A percentile compares a stretch with the other conserved stretches of the same genome.
These are phyloP conservation scores for Ischnura elegans DNA, from an alignment of 2,888 invertebrate species.

Conservation along the genomic window DNA sequence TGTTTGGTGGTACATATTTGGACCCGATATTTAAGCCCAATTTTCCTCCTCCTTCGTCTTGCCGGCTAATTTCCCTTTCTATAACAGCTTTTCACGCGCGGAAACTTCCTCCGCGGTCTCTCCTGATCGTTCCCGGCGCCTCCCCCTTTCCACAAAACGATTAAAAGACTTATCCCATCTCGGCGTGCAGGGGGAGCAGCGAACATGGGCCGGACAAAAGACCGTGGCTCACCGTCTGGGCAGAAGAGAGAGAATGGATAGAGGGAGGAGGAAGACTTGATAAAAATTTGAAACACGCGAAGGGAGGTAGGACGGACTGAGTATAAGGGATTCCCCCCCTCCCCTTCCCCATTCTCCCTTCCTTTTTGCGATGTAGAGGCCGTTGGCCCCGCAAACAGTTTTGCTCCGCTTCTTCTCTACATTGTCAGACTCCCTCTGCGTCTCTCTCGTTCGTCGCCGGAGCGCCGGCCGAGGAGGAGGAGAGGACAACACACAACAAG, in stretches of 20 bases:
- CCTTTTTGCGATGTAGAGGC: not conserved
- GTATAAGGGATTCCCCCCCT: not conserved
- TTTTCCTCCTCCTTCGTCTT: not conserved
- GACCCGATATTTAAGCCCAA: not conserved
- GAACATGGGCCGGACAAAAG: not conserved
- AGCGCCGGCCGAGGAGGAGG: not conserved
- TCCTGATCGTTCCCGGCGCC: not conserved
- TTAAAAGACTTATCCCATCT: not conserved
- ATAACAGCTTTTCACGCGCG: not conserved
- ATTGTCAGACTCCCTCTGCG: not conserved
- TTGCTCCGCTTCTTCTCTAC: slow-evolving; percentile 34
- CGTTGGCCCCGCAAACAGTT: slow-evolving; percentile 26
- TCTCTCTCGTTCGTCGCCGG: not conserved
- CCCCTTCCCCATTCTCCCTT: not conserved
- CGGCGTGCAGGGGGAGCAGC: not conserved
- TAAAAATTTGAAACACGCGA: slow-evolving; percentile 33
- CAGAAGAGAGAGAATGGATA: not conserved
- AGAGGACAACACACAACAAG: not conserved
- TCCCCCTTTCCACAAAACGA: not conserved
- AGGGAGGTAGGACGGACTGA: not conserved
- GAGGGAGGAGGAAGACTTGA: slow-evolving; percentile 10
- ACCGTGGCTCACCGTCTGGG: not conserved
- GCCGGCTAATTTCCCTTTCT: not conserved
- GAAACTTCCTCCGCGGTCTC: not conserved
- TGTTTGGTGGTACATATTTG: too few relatives aligned